Evolutionary conservation across 2,797 vertebrate species (phyloP).

Genomic region (Lacerta agilis): DNA sequence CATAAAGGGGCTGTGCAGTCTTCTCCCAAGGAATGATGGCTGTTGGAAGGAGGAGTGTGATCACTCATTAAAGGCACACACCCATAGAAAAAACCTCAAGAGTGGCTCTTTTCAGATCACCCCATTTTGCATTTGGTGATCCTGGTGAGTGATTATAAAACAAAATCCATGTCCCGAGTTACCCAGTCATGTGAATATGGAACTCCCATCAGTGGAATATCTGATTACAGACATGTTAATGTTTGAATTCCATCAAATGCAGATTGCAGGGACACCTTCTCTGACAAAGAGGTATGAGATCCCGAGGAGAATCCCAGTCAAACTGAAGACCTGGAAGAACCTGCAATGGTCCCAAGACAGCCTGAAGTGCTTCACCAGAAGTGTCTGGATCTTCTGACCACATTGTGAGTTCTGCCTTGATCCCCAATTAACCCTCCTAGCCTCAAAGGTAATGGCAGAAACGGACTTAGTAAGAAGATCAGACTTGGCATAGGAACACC

Average conservation of each 20-base stretch:
- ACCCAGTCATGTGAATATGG: background rate
- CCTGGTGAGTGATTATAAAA: background rate
- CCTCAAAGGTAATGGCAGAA: too few relatives aligned
- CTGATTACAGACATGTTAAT: background rate
- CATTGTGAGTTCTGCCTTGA: too few relatives aligned
- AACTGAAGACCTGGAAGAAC: too few relatives aligned
- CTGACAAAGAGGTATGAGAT: too few relatives aligned
- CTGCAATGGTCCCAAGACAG: too few relatives aligned
- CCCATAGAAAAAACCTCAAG: background rate
- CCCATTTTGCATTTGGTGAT: background rate
- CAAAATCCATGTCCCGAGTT: background rate
- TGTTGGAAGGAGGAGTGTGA: background rate
- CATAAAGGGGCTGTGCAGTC: constrained; percentile 5
- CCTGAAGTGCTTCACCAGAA: too few relatives aligned
- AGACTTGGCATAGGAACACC: too few relatives aligned
- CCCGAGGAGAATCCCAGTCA: too few relatives aligned
- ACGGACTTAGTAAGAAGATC: too few relatives aligned
- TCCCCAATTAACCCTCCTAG: too few relatives aligned
- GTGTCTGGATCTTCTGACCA: too few relatives aligned
- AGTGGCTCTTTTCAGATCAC: background rate
- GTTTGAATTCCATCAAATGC: background rate
- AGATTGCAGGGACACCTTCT: background rate
- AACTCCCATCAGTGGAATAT: background rate
- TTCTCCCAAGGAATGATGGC: constrained; percentile 1
- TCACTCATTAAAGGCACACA: too few relatives aligned